These are phyloP conservation scores for Malurus elegans DNA, from an alignment of 2,113 vertebrate genomes.

Conservation along the genomic window DNA sequence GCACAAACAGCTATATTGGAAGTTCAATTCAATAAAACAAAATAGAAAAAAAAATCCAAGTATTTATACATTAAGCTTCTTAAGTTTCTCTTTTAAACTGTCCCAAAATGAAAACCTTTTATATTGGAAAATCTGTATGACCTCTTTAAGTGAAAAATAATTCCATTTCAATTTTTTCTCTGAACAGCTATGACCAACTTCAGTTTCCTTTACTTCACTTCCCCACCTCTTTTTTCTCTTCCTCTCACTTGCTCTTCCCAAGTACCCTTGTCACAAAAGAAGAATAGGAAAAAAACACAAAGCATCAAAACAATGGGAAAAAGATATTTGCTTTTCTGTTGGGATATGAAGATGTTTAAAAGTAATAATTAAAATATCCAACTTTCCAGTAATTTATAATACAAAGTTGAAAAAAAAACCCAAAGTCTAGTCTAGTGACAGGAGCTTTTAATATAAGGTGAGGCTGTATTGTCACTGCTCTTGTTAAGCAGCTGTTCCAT, in stretches of 20 bases:
- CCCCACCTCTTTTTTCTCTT: neutral
- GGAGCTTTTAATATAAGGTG: neutral
- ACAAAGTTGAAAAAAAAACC: neutral
- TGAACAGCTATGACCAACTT: neutral
- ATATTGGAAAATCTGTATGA: neutral
- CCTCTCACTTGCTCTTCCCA: neutral
- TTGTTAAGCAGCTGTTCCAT: neutral
- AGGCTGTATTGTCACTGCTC: neutral
- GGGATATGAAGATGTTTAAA: neutral
- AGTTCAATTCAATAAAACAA: neutral
- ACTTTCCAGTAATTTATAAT: neutral
- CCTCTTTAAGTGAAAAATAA: neutral
- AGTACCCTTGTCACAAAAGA: neutral
- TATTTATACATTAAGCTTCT: neutral
- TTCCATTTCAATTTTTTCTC: neutral
- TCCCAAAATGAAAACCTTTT: neutral
- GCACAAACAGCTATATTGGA: neutral
- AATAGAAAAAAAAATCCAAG: neutral
- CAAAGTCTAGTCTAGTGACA: neutral
- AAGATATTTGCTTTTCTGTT: neutral
- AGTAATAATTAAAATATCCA: neutral
- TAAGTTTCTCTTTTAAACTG: neutral
- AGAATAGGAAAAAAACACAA: neutral
- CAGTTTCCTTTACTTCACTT: neutral
- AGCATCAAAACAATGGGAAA: neutral